A percentile compares a stretch with the other conserved stretches of the same genome.
phyloP scores from a whole-genome alignment of 2,888 invertebrate species.

The Agrochola circellaris region DNA sequence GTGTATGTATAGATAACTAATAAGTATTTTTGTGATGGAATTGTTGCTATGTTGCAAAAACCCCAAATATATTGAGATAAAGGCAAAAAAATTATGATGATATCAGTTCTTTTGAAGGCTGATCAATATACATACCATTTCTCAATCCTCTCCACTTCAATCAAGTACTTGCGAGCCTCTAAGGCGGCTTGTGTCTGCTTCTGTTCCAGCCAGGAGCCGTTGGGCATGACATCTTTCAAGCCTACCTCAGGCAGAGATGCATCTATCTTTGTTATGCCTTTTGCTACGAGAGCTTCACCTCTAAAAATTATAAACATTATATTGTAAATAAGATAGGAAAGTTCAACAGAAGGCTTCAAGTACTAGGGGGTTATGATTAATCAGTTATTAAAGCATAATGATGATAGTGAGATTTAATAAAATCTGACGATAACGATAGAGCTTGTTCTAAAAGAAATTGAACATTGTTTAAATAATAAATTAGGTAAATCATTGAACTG shows the following conservation, averaged over 20 bases:
- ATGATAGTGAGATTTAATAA: neutral
- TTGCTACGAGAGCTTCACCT: constrained; percentile 81
- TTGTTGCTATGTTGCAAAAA: too few relatives aligned
- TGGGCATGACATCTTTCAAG: constrained; percentile 89
- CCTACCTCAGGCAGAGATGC: constrained; percentile 88
- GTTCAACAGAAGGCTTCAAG: neutral
- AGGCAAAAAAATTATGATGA: neutral
- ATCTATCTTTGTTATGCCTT: constrained; percentile 84
- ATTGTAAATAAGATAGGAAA: neutral
- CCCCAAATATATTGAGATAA: neutral
- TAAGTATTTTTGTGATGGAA: neutral
- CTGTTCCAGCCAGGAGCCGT: constrained; percentile 91
- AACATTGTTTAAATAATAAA: neutral
- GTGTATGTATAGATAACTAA: neutral
- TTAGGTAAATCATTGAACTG: neutral
- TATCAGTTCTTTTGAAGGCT: neutral
- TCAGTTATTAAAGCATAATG: neutral
- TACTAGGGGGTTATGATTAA: too few relatives aligned
- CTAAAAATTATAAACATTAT: constrained; percentile 69
- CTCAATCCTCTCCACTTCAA: constrained; percentile 91
- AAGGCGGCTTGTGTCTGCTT: constrained; percentile 91
- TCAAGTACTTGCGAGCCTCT: constrained; percentile 87
- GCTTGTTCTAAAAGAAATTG: neutral
- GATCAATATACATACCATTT: constrained; percentile 80
- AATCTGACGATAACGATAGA: neutral